Evolutionary conservation across 2,113 vertebrate species (phyloP).

Genomic region (Natator depressus): DNA sequence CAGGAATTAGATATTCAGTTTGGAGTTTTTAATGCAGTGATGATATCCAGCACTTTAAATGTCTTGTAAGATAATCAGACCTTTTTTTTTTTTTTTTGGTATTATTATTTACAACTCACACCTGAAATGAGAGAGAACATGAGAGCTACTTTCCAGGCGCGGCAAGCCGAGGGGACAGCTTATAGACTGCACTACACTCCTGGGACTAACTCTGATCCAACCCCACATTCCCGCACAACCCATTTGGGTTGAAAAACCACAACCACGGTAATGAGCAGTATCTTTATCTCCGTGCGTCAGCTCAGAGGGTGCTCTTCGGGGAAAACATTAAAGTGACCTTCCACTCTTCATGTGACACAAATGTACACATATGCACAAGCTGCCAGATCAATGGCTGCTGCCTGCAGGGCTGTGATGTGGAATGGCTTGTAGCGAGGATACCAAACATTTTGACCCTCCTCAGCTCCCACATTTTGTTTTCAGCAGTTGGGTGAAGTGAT

Average conservation of each 20-base stretch:
- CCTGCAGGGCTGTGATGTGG: neutral
- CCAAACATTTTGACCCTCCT: neutral
- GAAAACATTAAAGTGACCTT: constrained; percentile 63
- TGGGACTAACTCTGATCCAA: constrained; percentile 20
- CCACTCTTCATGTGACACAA: constrained; percentile 6
- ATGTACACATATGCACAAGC: neutral
- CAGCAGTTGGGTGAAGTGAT: neutral
- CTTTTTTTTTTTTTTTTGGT: neutral
- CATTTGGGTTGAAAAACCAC: constrained; percentile 64
- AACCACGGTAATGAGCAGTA: constrained; percentile 39
- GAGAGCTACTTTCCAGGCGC: constrained; percentile 39
- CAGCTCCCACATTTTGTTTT: neutral
- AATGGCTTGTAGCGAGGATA: neutral
- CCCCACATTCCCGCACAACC: constrained; percentile 6
- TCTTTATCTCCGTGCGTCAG: constrained; percentile 51
- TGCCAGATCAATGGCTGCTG: constrained; percentile 29
- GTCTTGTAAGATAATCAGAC: neutral
- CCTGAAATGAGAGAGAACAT: constrained; percentile 43
- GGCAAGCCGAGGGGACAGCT: neutral
- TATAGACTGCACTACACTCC: constrained; percentile 19
- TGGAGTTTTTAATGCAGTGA: fast-evolving
- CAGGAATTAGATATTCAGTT: neutral
- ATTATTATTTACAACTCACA: constrained; percentile 52
- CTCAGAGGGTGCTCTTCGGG: constrained; percentile 42
- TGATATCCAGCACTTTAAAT: neutral